A percentile compares a stretch with the other conserved stretches of the same genome.
phyloP scores from a whole-genome alignment of 1,140 invertebrate species.

The Drosophila aff. region DNA sequence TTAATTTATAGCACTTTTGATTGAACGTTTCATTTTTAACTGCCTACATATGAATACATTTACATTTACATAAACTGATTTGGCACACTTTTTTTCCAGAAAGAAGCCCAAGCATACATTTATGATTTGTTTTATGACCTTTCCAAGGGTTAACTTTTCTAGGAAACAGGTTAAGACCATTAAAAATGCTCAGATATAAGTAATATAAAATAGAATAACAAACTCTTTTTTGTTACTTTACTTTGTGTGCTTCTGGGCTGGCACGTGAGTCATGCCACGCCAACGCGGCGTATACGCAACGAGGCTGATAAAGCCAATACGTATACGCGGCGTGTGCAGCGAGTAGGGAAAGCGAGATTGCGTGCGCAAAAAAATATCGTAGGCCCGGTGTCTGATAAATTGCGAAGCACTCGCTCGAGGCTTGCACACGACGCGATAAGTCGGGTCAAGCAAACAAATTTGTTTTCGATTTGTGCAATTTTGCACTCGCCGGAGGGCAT shows the following conservation, averaged over 20 bases:
- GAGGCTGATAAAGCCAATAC: neutral
- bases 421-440: conserved; percentile 65
- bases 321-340: conserved; percentile 48
- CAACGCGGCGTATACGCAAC: conserved; percentile 34
- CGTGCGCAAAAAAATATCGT: conserved; percentile 59
- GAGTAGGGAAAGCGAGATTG: conserved; percentile 24
- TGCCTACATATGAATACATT: neutral
- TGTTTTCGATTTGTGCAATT: conserved; percentile 43
- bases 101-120: neutral
- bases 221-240: neutral
- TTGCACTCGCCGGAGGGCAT: conserved; percentile 49
- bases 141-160: neutral
- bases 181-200: neutral
- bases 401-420: conserved; percentile 26
- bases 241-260: conserved; percentile 20
- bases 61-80: neutral
- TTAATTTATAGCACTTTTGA: neutral
- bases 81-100: neutral
- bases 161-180: neutral
- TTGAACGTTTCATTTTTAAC: neutral
- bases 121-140: neutral
- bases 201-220: neutral
- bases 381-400: conserved; percentile 28
- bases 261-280: conserved; percentile 4
- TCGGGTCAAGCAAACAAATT: conserved; percentile 26